Conservation (phyloP, 2,797 vertebrate genomes). For the Epinephelus awoara region DNA sequence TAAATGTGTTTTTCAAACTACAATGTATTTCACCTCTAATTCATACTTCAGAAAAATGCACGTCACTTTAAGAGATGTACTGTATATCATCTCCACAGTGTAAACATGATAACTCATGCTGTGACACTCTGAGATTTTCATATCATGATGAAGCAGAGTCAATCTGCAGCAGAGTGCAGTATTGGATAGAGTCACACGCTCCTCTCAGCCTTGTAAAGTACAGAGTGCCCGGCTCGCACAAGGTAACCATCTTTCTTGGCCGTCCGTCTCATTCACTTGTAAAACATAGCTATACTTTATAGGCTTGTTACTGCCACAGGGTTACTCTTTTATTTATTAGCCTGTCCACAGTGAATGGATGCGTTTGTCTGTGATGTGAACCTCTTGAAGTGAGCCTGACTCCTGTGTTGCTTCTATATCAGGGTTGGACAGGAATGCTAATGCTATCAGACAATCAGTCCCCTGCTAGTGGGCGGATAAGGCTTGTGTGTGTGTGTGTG, state of each 20-base stretch:
- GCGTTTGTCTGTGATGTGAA: conserved; percentile 78
- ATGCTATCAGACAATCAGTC: conserved; percentile 82
- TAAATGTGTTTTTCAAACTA: conserved; percentile 32
- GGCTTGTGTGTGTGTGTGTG: conserved; percentile 11
- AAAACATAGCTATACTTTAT: conserved; percentile 85
- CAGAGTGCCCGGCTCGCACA: conserved; percentile 59
- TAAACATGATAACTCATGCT: conserved; percentile 65
- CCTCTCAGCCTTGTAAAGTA: conserved; percentile 75
- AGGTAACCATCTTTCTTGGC: conserved; percentile 76
- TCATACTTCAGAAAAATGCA: conserved; percentile 42
- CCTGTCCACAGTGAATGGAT: conserved; percentile 79
- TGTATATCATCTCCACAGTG: conserved; percentile 30
- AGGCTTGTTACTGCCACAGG: conserved; percentile 84
- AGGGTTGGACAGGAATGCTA: conserved; percentile 80
- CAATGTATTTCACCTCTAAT: conserved; percentile 23
- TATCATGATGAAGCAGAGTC: conserved; percentile 71
- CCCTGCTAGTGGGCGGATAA: conserved; percentile 72
- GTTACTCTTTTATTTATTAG: conserved; percentile 87
- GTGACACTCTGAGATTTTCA: conserved; percentile 63
- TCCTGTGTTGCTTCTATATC: conserved; percentile 77
- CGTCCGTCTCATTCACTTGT: conserved; percentile 80
- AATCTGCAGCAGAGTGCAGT: conserved; percentile 53
- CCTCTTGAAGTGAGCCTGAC: conserved; percentile 81
- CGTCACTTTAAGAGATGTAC: conserved; percentile 18
- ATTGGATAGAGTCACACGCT: conserved; percentile 54